Conservation (phyloP, 2,113 vertebrate genomes). For the Oryzias melastigma region DNA sequence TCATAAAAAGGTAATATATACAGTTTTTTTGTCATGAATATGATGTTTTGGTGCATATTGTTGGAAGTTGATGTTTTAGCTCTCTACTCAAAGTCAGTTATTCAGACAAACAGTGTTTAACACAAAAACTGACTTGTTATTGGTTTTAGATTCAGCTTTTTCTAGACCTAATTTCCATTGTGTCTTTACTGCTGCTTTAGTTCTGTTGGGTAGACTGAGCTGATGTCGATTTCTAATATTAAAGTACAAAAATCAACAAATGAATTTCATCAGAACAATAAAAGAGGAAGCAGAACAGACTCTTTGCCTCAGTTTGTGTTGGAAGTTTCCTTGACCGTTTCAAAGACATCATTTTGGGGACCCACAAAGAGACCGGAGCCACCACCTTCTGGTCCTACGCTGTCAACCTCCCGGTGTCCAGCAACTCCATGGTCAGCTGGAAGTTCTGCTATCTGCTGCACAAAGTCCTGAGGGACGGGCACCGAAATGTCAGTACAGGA, state of each 20-base stretch:
- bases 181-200: too few relatives aligned
- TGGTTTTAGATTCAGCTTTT: too few relatives aligned
- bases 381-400: slow-evolving; percentile 91
- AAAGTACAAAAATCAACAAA: not conserved
- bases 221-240: too few relatives aligned
- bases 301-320: not conserved
- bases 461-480: slow-evolving; percentile 91
- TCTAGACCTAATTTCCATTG: too few relatives aligned
- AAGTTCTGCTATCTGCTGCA: slow-evolving; percentile 97
- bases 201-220: too few relatives aligned
- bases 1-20: too few relatives aligned
- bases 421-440: slow-evolving; percentile 93
- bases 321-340: slow-evolving; percentile 75
- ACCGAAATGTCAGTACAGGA: slow-evolving; percentile 78
- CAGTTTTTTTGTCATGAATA: too few relatives aligned
- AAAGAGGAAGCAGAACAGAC: not conserved
- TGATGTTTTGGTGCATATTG: too few relatives aligned
- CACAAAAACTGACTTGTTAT: too few relatives aligned
- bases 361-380: slow-evolving; percentile 89
- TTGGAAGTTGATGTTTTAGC: too few relatives aligned
- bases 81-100: too few relatives aligned
- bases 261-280: not conserved
- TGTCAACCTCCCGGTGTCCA: slow-evolving; percentile 88
- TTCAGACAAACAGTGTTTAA: too few relatives aligned
- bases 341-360: slow-evolving; percentile 84